Base-by-base conservation (phyloP, 2,888 invertebrate genomes). In the Leptopilina syphax region DNA sequence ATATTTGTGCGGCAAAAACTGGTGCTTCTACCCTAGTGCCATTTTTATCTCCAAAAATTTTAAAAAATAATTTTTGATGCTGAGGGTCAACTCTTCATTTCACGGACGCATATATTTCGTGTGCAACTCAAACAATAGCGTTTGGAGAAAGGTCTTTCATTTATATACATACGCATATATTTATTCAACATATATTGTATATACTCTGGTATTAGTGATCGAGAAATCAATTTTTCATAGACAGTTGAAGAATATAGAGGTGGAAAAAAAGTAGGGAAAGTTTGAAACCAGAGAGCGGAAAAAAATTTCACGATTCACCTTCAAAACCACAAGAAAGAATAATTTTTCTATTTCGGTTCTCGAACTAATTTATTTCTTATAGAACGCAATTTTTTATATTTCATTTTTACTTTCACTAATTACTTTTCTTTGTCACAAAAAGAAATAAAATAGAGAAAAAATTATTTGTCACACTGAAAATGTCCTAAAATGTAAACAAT, bases 261-360 rank as follows among this genome's bases (percentile, higher is more conserved):
- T 41, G 41, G 18, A 65, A 77, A 65, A 65, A 77, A 65, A 77
- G 9, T 57, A 34, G 65, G 65, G 77, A 77, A 77, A 65, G 77
- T 65, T 24, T 65, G 13, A 18, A 77, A 34, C 24, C 63, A 77
- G 65, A 77, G 65, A 77, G 77, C 76, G 76, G 44, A 70, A 70
- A 77, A 24, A 77, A 77, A 27, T n/a, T 54, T 73, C 34, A 73
- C 73, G 57, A 73, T 73, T 73, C 34, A 73, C 27, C 13, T 27
- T 63, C 27, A 57, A 73, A 12, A 73, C 13, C 50, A 27, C 47
- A 68, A 68, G 44, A 68, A 68, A 68, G 12, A 10, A 50, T 44
- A 8, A 8, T 44, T 44, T 68, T 68, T 68, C 47, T 34, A 34
- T 54, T 73, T 34, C 2, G n/a, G 34, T 27, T 63, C 1, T 63